A percentile compares a stretch with the other conserved stretches of the same genome.
Evolutionary conservation across 2,888 invertebrate genomes (phyloP).

Genomic region (Eilema depressum): DNA sequence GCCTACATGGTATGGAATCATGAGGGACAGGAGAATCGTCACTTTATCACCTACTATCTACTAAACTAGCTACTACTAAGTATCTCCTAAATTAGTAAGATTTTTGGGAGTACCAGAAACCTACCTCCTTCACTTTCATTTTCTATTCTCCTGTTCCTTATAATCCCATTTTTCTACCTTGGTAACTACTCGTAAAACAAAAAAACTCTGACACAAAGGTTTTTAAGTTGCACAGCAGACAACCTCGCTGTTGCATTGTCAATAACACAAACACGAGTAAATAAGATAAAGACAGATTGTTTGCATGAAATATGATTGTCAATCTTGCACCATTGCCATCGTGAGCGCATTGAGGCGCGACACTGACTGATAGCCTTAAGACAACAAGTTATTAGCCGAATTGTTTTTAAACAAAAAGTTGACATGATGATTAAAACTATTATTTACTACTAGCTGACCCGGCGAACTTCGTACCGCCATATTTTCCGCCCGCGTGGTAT

Average conservation of each 20-base stretch:
- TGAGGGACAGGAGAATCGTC: no score
- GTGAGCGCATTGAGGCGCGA: slow-evolving; percentile 1
- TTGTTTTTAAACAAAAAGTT: slow-evolving; percentile 31
- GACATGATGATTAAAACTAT: slow-evolving; percentile 15
- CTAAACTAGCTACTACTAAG: no score
- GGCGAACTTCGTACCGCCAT: no score
- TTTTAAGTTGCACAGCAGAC: slow-evolving; percentile 2
- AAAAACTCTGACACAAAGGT: background rate
- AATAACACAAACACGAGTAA: slow-evolving; percentile 11
- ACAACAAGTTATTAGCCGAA: slow-evolving; percentile 20
- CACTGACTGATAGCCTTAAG: slow-evolving; percentile 14
- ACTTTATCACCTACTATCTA: no score
- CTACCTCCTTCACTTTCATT: background rate
- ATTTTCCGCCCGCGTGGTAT: no score
- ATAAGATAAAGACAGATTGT: slow-evolving; percentile 5
- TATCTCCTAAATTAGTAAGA: no score
- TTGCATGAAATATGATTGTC: slow-evolving; percentile 12
- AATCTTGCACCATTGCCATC: slow-evolving; percentile 15
- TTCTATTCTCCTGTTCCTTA: background rate
- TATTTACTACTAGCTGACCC: slow-evolving; percentile 2
- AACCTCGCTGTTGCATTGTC: background rate
- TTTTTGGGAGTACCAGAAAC: no score
- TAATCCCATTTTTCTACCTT: background rate
- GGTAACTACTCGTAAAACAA: background rate
- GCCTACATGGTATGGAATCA: no score